Conservation (phyloP, 2,113 vertebrate species). For the Bubo bubo region DNA sequence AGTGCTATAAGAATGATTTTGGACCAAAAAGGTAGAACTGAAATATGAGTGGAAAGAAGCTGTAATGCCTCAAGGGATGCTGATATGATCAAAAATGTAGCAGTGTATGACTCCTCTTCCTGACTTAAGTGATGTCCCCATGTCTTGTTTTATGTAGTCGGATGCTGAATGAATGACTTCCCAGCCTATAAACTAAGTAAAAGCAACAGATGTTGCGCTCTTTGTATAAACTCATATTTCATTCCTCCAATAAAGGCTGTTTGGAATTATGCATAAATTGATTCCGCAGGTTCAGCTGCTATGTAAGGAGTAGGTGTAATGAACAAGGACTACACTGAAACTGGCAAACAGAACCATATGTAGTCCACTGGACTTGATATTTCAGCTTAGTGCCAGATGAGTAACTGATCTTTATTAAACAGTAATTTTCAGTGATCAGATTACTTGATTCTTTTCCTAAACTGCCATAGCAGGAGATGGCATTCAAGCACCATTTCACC, state of each 20-base stretch:
- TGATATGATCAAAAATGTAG: not conserved
- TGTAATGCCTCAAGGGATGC: not conserved
- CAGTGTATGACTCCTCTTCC: not conserved
- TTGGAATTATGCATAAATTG: not conserved
- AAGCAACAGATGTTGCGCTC: not conserved
- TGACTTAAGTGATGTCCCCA: not conserved
- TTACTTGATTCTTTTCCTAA: constrained; percentile 25
- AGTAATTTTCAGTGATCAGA: constrained; percentile 41
- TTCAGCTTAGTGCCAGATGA: not conserved
- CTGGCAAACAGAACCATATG: not conserved
- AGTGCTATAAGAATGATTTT: not conserved
- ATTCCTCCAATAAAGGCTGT: not conserved
- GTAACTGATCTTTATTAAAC: constrained; percentile 30
- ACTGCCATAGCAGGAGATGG: constrained; percentile 5
- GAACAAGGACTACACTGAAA: not conserved
- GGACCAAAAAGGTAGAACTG: not conserved
- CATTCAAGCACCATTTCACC: constrained; percentile 2
- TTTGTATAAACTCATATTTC: not conserved
- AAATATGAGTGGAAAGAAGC: not conserved
- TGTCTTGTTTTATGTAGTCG: rapidly evolving
- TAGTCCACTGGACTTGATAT: not conserved
- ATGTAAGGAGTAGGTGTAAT: not conserved
- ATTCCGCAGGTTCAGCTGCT: not conserved
- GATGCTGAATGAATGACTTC: not conserved
- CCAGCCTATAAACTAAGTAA: not conserved